These are phyloP conservation scores for Brenthis hecate DNA, from an alignment of 2,888 invertebrate genomes.

Conservation along the genomic window DNA sequence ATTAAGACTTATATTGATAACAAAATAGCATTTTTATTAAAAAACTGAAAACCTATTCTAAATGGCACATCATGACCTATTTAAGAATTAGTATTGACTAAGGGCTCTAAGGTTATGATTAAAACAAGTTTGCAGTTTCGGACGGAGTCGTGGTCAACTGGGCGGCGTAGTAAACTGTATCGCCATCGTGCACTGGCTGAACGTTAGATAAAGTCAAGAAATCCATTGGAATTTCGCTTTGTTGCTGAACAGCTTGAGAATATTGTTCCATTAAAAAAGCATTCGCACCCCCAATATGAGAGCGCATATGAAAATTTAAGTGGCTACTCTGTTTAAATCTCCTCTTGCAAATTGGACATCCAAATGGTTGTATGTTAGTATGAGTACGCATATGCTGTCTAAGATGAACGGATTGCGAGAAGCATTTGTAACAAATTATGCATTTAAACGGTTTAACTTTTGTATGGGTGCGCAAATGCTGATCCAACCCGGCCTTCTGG, in stretches of 20 bases:
- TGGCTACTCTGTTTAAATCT: slow-evolving; percentile 77
- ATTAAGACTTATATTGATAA: too few relatives aligned
- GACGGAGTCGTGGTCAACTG: slow-evolving; percentile 50
- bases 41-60: too few relatives aligned
- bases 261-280: slow-evolving; percentile 55
- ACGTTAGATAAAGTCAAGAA: slow-evolving; percentile 65
- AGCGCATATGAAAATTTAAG: slow-evolving; percentile 74
- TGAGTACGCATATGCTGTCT: slow-evolving; percentile 78
- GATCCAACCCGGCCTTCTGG: slow-evolving; percentile 75
- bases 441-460: slow-evolving; percentile 77
- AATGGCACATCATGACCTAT: too few relatives aligned
- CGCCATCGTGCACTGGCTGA: slow-evolving; percentile 67
- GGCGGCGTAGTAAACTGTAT: slow-evolving; percentile 69
- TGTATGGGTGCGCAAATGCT: slow-evolving; percentile 75
- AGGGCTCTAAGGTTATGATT: not conserved
- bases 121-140: slow-evolving; percentile 16
- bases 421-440: slow-evolving; percentile 72
- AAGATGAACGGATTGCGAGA: slow-evolving; percentile 76
- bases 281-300: slow-evolving; percentile 58
- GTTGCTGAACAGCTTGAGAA: slow-evolving; percentile 50
- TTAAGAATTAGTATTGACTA: too few relatives aligned
- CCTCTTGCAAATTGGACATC: slow-evolving; percentile 66
- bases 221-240: slow-evolving; percentile 51
- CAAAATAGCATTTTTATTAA: too few relatives aligned
- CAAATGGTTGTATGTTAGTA: slow-evolving; percentile 77